A percentile compares a stretch with the other conserved stretches of the same genome.
These are phyloP conservation scores for Sminthurides bifidus DNA, from an alignment of 1,140 invertebrate species.

Conservation along the genomic window DNA sequence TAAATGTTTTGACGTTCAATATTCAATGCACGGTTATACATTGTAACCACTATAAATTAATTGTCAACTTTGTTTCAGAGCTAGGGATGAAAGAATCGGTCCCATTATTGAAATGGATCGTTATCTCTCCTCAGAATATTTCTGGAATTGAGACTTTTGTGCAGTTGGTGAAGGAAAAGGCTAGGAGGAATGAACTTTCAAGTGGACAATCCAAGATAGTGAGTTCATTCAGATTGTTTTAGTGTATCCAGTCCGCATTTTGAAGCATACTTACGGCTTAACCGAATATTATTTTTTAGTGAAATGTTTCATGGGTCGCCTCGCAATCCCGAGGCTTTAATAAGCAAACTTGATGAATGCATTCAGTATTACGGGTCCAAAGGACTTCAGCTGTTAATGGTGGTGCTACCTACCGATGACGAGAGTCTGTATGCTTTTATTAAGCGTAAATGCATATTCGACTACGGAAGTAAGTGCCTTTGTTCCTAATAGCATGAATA, in stretches of 20 bases:
- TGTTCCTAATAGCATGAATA: not conserved
- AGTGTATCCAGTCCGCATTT: not conserved
- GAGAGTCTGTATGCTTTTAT: conserved; percentile 63
- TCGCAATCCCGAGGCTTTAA: not conserved
- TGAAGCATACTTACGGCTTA: too few relatives aligned
- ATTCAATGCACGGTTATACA: not conserved
- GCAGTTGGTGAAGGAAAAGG: not conserved
- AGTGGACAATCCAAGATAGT: not conserved
- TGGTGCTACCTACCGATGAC: conserved; percentile 52
- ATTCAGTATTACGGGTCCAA: not conserved
- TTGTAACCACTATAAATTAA: not conserved
- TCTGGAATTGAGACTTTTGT: conserved; percentile 8
- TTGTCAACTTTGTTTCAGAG: not conserved
- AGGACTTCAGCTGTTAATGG: conserved; percentile 46
- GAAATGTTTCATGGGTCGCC: too few relatives aligned
- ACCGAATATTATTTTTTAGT: too few relatives aligned
- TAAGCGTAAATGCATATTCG: conserved; percentile 70
- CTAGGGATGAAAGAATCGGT: not conserved
- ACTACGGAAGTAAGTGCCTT: conserved; percentile 35
- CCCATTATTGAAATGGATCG: conserved; percentile 16
- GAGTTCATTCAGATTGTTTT: not conserved
- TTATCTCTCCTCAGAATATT: conserved; percentile 16
- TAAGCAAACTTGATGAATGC: not conserved
- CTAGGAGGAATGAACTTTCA: conserved; percentile 35
- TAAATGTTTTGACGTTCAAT: not conserved